Conservation (phyloP, 2,113 vertebrate genomes). For the Caranx ignobilis region DNA sequence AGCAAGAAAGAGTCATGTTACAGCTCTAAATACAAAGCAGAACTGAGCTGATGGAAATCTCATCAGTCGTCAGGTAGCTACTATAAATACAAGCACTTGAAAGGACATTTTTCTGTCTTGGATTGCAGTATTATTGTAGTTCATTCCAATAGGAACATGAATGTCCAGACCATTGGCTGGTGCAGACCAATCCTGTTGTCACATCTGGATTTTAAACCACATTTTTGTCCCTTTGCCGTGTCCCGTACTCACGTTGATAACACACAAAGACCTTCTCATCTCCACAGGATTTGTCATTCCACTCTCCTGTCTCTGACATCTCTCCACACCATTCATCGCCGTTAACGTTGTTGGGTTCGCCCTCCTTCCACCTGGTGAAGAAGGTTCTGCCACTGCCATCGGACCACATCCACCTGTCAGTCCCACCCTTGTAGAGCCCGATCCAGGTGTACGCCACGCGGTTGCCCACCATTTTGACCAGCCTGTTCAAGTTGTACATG, state of each 20-base stretch:
- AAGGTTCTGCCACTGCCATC: neutral
- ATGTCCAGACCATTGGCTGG: too few relatives aligned
- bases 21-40: too few relatives aligned
- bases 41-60: too few relatives aligned
- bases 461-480: neutral
- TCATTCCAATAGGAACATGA: too few relatives aligned
- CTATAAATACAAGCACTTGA: too few relatives aligned
- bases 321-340: neutral
- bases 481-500: neutral
- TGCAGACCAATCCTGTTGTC: too few relatives aligned
- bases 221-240: too few relatives aligned
- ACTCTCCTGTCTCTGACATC: rapidly evolving
- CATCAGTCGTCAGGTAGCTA: too few relatives aligned
- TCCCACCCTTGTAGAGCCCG: neutral
- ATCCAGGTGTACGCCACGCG: conserved; percentile 12
- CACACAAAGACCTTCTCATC: neutral
- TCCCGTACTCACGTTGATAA: conserved; percentile 36
- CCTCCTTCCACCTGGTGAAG: rapidly evolving
- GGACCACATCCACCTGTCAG: conserved; percentile 25
- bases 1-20: neutral
- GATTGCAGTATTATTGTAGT: too few relatives aligned
- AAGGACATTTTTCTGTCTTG: too few relatives aligned
- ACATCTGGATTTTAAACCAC: too few relatives aligned
- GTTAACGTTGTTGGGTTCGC: neutral
- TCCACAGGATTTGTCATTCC: rapidly evolving